phyloP scores from a whole-genome alignment of 2,797 vertebrate genomes.

The Crocidura indochinensis region DNA sequence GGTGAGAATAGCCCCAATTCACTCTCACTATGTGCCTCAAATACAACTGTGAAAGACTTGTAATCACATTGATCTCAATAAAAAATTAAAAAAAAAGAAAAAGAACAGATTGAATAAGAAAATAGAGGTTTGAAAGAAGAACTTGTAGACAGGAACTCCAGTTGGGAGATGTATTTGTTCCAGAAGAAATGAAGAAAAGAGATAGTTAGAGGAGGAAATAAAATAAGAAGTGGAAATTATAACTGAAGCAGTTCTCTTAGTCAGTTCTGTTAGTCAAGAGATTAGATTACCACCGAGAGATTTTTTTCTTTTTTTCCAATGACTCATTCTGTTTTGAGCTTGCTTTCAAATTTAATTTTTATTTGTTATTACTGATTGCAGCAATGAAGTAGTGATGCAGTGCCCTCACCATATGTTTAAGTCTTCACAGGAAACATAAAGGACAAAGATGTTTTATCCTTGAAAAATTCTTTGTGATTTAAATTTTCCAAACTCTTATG shows the following conservation, averaged over 20 bases:
- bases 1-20: too few relatives aligned
- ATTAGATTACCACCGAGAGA: not conserved
- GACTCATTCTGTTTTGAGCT: constrained; percentile 39
- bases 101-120: not conserved
- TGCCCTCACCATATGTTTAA: constrained; percentile 44
- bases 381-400: constrained; percentile 52
- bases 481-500: constrained; percentile 75
- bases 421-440: constrained; percentile 67
- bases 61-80: too few relatives aligned
- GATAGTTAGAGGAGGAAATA: not conserved
- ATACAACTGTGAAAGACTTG: too few relatives aligned
- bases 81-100: too few relatives aligned
- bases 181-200: not conserved
- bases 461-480: constrained; percentile 75
- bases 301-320: not conserved
- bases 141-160: not conserved
- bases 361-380: constrained; percentile 53
- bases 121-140: constrained; percentile 22
- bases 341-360: constrained; percentile 48
- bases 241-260: not conserved
- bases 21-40: too few relatives aligned
- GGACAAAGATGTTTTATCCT: constrained; percentile 65
- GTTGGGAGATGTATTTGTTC: not conserved
- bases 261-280: not conserved
- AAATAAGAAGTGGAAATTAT: not conserved